Percentiles rank a stretch among this genome's conserved stretches.
phyloP scores from a whole-genome alignment of 2,113 vertebrate genomes.

The Cranoglanis bouderius region DNA sequence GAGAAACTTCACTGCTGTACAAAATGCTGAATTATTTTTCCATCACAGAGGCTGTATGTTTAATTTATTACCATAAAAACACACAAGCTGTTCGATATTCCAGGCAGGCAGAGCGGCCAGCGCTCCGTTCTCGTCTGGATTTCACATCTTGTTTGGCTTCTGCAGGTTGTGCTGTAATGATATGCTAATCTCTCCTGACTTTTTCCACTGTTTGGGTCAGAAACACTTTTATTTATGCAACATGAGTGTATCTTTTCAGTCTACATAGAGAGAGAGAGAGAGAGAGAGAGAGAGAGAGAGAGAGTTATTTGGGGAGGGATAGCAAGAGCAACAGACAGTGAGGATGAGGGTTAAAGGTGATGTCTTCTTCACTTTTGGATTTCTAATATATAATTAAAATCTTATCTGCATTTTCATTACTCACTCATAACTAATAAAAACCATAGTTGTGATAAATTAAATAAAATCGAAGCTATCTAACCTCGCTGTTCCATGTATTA shows the following conservation, averaged over 20 bases:
- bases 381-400: constrained; percentile 54
- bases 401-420: constrained; percentile 30
- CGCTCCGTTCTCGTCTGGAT: constrained; percentile 42
- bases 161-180: constrained; percentile 63
- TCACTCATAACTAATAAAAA: constrained; percentile 3
- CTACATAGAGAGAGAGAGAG: constrained; percentile 55
- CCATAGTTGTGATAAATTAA: neutral
- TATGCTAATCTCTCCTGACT: constrained; percentile 69
- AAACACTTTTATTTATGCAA: constrained; percentile 73
- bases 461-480: neutral
- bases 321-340: constrained; percentile 45
- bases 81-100: constrained; percentile 53
- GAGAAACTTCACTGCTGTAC: neutral
- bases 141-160: constrained; percentile 60
- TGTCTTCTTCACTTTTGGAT: constrained; percentile 59
- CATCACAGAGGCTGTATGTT: constrained; percentile 34
- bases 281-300: constrained; percentile 53
- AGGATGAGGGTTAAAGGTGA: constrained; percentile 65
- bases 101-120: constrained; percentile 23
- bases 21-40: constrained; percentile 12
- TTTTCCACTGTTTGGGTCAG: constrained; percentile 62
- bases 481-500: neutral
- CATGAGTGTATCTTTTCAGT: constrained; percentile 62
- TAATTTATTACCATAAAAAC: constrained; percentile 44
- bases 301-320: constrained; percentile 31